Evolutionary conservation across 2,888 invertebrate genomes (phyloP), one percentile per base, ranked within the genome.

Genomic region (Lysandra coridon): DNA sequence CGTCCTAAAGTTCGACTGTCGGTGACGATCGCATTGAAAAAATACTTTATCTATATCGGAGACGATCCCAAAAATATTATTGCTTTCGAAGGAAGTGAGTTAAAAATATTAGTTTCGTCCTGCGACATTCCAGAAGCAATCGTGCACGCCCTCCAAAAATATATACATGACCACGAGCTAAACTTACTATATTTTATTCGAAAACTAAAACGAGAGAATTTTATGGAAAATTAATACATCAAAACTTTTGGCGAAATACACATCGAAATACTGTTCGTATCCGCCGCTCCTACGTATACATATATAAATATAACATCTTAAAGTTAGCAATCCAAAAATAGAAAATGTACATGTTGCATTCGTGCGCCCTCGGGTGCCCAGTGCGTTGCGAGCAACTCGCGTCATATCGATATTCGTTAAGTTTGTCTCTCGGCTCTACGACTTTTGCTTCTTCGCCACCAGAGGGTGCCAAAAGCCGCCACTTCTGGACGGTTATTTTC

Each of bases 241-340:
- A 94, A 94, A 94, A 92, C 93, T 91, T 93, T 94, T 94, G 94
- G 94, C 94, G 94, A 85, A 90, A 93, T 91, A 94, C 94, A 88
- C 90, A 83, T 91, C 91, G 93, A 93, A 94, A 93, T 93, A 94
- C 92, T 93, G 93, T 88, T 88, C 87, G 93, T 93, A 93, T 89
- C 87, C 94, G 94, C 94, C 93, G 88, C 89, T 87, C 91, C 93
- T 93, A 94, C 94, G 92, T 93, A 93, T 93, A 94, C 90, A 94
- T 94, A 94, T 94, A 93, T 94, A 94, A 94, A 94, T 94, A 94
- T 94, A 94, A 93, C 93, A 92, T 94, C 94, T 94, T 94, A 94
- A 94, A 94, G 93, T 93, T 94, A 94, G 94, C 94, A 90, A 94
- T 94, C 94, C 94, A 94, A 94, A 94, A 94, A 94, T 94, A 94